Evolutionary conservation across 2,797 vertebrate genomes (phyloP), one percentile per base, ranked within the genome.

Genomic region (Nasua narica): DNA sequence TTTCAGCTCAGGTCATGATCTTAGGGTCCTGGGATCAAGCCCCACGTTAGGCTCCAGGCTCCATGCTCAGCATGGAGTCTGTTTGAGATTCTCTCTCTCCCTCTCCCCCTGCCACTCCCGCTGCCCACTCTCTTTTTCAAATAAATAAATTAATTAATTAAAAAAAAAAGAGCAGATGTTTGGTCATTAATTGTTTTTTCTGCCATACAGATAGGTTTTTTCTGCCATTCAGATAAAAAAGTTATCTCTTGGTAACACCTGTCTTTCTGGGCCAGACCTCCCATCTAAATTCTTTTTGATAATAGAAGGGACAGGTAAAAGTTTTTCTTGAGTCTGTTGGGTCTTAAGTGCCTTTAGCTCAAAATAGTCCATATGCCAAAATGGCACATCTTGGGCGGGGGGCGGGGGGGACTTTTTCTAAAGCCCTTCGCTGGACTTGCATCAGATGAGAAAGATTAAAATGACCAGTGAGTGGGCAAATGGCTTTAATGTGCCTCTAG

Each of bases 381-480:
- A 76, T 35, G 32, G 48, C 76, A 52, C 32, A 78, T 78, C n/a
- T 56, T n/a, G n/a, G n/a, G 7, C 1, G 46, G 46, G 46, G 46
- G 46, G 3, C 7, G 18, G 76, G 48, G 48, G 76, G 12, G 19
- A 52, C 32, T 52, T 50, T 50, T 52, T 23, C 48, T 23, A 50
- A 78, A 78, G 18, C 32, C 19, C 32, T 78, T 78, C 15, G 3
- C 19, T 62, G 18, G 69, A 65, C 19, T 67, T 81, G 76, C 50
- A 52, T 72, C 76, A 72, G 32, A 37, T 78, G n/a, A 96, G 52
- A 56, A 90, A 62, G 87, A 86, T 90, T 23, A 35, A 90, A 94
- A 48, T 85, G 27, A 60, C 65, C 50, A 60, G 8, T 3, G 29
- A 37, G 14, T 4, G 16, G 16, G 43, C 19, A 70, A 40, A 16